Base-by-base conservation (phyloP, 2,888 invertebrate genomes). In the Augochlorella aurata region DNA sequence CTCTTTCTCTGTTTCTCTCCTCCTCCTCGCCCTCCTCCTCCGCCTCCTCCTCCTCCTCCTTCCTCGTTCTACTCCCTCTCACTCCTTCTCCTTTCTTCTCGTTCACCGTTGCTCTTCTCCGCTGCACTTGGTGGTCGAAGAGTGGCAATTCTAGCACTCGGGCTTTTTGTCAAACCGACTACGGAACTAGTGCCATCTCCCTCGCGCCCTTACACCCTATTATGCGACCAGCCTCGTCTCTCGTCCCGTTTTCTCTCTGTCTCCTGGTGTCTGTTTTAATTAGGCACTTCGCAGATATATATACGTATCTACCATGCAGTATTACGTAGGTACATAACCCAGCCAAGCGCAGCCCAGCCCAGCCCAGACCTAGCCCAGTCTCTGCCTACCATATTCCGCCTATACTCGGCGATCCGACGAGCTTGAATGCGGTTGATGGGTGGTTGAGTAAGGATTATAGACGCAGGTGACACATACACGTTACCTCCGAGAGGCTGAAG, bases 191-290 rank as follows among this genome's bases (percentile, higher is more conserved):
- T 86, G 83, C 83, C 89, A 83, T 93, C 92, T 91, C 92, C 87
- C 90, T 92, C 89, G 87, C 90, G 86, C 91, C 90, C 91, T 89
- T 90, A 89, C 90, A 88, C 88, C 88, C 89, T 87, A 91, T 92
- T 90, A 92, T 92, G 87, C 89, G 82, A 78, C 83, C 87, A 85
- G 80, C 84, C 85, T 77, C 85, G 81, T 87, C 87, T 84, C 85
- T 84, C 87, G 87, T 88, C 89, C 90, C 90, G 87, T 89, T 90
- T 85, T 85, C 83, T 85, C 88, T 91, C 92, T 91, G 91, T 93
- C 93, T 92, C 89, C 90, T 91, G 91, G 92, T 93, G 94, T 94
- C 93, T 92, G 92, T 92, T 93, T 93, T 94, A 94, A 94, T 94
- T 94, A 94, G 94, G 94, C 94, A 94, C 94, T 94, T 94, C 91